Evolutionary conservation across 1,140 invertebrate genomes (phyloP), one percentile per base, ranked within the genome.

Genomic region (Drosophila nannoptera): DNA sequence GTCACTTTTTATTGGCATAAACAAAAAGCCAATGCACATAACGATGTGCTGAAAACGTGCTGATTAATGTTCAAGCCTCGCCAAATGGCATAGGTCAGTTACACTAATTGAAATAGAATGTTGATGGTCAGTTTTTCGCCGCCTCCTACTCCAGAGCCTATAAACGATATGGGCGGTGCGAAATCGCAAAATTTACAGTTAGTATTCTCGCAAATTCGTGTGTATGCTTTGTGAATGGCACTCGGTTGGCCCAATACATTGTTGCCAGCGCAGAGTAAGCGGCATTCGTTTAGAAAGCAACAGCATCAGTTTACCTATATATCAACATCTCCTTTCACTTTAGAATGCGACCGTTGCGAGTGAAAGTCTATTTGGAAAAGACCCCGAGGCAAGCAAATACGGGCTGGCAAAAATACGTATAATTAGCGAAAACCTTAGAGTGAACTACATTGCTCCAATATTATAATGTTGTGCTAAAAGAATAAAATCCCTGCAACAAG

Each of bases 101-200:
- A 83, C 76, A 74, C 80, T 83, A 83, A 83, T 83, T 83, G 80
- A 84, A 83, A 83, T 83, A 83, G 80, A 83, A 83, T 83, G 80
- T 77, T 80, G 65, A 40, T 38, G 61, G 61, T 55, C 38, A 42
- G 50, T 65, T 42, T 29, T 14, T 63, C 42, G 22, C 45, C 38
- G 35, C 35, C 43, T 45, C 61, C 36, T 63, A 12, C 12, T 50
- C 8, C 29, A 31, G 54, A 8, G 52, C n/a, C 40, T 46, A 9
- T 40, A 35, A 12, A 22, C 49, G 42, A 43, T 54, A 72, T 76
- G 80, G 72, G 68, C 67, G 80, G 35, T 56, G 7, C 12, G 31
- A 56, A 32, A n/a, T 43, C 9, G 40, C 49, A 54, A 45, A 40
- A 54, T 12, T 61, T 54, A 35, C n/a, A 48, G 35, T 63, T 64